Evolutionary conservation across 2,113 vertebrate genomes (phyloP), one percentile per base, ranked within the genome.

Genomic region (Haliaeetus leucogaster): DNA sequence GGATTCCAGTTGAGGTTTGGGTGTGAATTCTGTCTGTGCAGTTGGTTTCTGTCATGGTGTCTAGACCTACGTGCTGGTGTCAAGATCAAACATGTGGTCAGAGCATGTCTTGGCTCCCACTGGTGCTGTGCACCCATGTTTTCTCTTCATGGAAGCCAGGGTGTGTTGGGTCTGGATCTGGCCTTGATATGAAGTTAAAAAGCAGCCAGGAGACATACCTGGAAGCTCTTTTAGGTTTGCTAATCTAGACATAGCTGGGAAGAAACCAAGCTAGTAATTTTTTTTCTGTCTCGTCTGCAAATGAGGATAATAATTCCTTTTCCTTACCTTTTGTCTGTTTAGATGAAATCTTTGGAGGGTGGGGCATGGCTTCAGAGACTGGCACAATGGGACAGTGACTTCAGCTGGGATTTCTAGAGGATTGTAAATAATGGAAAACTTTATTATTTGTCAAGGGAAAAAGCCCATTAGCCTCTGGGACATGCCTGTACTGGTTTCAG

Each of bases 281-380:
- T 55, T 81, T 66, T 62, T 40, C 30, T 89, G 59, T 94, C 77
- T 96, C 17, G 2, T 32, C 95, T 95, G 68, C 65, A 96, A 96
- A 95, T 82, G 77, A 93, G 61, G 65, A 32, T 95, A 83, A 84
- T 86, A 74, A 89, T 93, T 95, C 81, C 21, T 80, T 88, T 89
- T 95, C 82, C 32, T 77, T 58, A 38, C 82, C 82, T 94, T 86
- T 42, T 0, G 11, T 95, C 76, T 82, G 45, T 73, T 81, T 21
- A 88, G 67, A n/a, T 78, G 82, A 90, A 83, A 92, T 77, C 42
- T 72, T 16, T 40, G 20, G 32, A 90, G 92, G 80, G 94, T 86
- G 92, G 80, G 86, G 48, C 70, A 43, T 52, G 47, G 42, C 76
- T 92, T 92, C 94, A 92, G 88, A 89, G 88, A 19, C 42, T 29